These are phyloP conservation scores for Phenganax subtilis DNA, from an alignment of 92 coral and sea anemone genomes.

Conservation along the genomic window DNA sequence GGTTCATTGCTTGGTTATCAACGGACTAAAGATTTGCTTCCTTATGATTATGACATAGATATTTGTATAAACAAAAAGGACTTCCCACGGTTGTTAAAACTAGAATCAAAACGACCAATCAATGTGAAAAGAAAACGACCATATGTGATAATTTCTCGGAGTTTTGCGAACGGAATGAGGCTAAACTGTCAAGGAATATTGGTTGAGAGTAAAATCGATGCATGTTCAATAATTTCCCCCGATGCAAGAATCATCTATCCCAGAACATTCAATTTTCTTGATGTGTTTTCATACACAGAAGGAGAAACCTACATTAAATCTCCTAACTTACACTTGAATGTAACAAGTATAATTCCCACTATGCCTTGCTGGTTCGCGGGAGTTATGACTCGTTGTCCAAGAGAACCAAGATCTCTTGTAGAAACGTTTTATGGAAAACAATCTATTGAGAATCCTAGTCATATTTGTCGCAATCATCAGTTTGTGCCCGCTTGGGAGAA, in stretches of 20 bases:
- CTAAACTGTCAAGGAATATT: neutral
- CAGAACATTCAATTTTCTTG: neutral
- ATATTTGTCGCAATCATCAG: neutral
- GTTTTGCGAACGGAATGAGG: neutral
- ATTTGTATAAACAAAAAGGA: neutral
- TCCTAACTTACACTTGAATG: neutral
- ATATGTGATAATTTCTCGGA: neutral
- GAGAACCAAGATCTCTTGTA: neutral
- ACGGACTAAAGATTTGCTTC: neutral
- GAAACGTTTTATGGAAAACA: neutral
- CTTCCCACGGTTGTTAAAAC: neutral
- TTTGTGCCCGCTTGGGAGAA: neutral
- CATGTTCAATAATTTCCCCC: neutral
- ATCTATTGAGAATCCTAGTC: neutral
- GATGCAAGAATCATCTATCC: neutral
- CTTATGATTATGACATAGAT: conserved; percentile 6
- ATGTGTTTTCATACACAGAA: neutral
- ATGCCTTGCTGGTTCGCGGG: conserved; percentile 2
- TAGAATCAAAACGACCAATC: neutral
- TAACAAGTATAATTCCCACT: neutral
- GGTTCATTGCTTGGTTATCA: neutral
- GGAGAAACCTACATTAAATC: neutral
- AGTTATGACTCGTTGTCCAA: neutral
- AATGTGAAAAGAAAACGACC: neutral
- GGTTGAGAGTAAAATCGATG: neutral